A percentile compares a stretch with the other conserved stretches of the same genome.
phyloP scores from a whole-genome alignment of 2,797 vertebrate genomes.

The Gymnothorax reevesii region DNA sequence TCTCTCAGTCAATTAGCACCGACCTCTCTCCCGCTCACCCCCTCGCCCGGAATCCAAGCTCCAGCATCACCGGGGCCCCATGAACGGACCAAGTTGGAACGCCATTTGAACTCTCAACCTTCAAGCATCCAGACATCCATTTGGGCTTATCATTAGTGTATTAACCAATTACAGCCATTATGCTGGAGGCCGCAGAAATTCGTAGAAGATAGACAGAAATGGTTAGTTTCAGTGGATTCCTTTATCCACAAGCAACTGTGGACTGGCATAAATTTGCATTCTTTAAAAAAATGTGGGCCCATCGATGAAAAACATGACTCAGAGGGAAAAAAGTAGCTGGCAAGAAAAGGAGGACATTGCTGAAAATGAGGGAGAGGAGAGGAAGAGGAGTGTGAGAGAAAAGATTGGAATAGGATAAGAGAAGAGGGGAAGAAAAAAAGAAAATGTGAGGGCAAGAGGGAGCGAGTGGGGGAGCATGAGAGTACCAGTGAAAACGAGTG shows the following conservation, averaged over 20 bases:
- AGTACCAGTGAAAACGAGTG: conserved; percentile 18
- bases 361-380: conserved; percentile 36
- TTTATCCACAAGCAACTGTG: background rate
- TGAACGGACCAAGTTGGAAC: background rate
- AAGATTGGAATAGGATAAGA: background rate
- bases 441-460: conserved; percentile 34
- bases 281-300: background rate
- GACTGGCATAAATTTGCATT: background rate
- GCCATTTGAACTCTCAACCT: conserved; percentile 14
- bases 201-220: background rate
- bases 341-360: conserved; percentile 17
- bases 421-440: conserved; percentile 29
- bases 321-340: conserved; percentile 14
- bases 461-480: conserved; percentile 21
- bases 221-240: background rate
- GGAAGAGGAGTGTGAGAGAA: conserved; percentile 27
- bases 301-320: background rate
- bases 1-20: conserved; percentile 40
- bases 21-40: conserved; percentile 47
- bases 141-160: conserved; percentile 15
- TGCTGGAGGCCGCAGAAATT: background rate
- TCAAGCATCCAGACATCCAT: conserved; percentile 13
- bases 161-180: background rate
- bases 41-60: background rate
- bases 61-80: background rate